These are phyloP conservation scores for Ceratosolen fusciceps DNA, from an alignment of 1,140 invertebrate genomes.

Conservation along the genomic window DNA sequence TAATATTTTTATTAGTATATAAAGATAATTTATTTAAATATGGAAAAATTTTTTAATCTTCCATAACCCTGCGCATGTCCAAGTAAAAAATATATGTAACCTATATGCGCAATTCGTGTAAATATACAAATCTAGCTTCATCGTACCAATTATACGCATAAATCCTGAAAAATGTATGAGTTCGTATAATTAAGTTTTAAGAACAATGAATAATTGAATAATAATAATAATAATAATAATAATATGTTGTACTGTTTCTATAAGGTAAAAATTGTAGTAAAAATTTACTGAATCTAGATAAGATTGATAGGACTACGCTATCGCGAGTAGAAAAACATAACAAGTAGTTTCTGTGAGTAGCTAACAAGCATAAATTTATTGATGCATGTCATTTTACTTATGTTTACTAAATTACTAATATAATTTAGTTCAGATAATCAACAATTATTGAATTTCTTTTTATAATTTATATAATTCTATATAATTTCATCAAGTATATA, in stretches of 20 bases:
- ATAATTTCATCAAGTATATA: background rate
- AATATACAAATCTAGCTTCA: background rate
- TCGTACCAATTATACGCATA: too few species aligned
- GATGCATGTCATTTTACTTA: background rate
- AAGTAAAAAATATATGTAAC: background rate
- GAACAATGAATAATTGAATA: too few species aligned
- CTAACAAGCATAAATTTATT: background rate
- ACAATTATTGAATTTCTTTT: background rate
- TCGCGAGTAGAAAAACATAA: slow-evolving; percentile 25
- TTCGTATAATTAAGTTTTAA: too few species aligned
- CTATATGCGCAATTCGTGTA: background rate
- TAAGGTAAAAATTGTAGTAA: background rate
- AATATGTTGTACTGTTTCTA: background rate
- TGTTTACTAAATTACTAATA: background rate
- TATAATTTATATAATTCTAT: background rate
- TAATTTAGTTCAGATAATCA: background rate
- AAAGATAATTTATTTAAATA: too few species aligned
- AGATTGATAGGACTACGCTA: background rate
- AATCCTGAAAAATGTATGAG: too few species aligned
- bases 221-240: too few species aligned
- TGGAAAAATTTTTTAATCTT: too few species aligned
- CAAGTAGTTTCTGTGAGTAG: background rate
- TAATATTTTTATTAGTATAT: background rate
- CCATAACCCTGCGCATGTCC: background rate
- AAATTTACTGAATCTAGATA: slow-evolving; percentile 21